These are phyloP conservation scores for Dysdera silvatica DNA, from an alignment of 1,140 invertebrate genomes.

Conservation along the genomic window DNA sequence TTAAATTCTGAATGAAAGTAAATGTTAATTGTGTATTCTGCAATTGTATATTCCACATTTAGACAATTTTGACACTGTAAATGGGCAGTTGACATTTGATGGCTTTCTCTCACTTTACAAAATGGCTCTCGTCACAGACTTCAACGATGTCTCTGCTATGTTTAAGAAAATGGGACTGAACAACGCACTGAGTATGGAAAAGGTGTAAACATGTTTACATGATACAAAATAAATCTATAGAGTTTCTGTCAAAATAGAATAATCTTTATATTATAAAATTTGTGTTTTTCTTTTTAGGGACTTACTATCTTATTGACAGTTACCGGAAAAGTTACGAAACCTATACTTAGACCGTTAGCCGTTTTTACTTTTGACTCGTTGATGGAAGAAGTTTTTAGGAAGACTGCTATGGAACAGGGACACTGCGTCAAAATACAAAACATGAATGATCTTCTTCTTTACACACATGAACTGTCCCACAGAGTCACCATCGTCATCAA, in stretches of 20 bases:
- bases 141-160: constrained; percentile 8
- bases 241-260: neutral
- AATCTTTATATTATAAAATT: neutral
- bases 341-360: neutral
- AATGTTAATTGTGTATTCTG: no score
- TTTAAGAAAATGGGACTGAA: constrained; percentile 21
- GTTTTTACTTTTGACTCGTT: neutral
- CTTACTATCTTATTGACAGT: no score
- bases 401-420: constrained; percentile 18
- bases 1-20: no score
- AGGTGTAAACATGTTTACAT: constrained; percentile 5
- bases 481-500: constrained; percentile 11
- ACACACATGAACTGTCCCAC: neutral
- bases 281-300: no score
- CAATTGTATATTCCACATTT: no score
- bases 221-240: neutral
- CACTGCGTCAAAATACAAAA: constrained; percentile 9
- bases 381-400: constrained; percentile 13
- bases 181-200: constrained; percentile 13
- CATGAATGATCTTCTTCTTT: constrained; percentile 22
- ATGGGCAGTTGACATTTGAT: constrained; percentile 19
- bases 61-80: constrained; percentile 23
- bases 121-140: constrained; percentile 13
- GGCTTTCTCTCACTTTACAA: constrained; percentile 15
- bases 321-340: neutral